Conservation (phyloP, 1,140 invertebrate species). For the Vanessa tameamea region DNA sequence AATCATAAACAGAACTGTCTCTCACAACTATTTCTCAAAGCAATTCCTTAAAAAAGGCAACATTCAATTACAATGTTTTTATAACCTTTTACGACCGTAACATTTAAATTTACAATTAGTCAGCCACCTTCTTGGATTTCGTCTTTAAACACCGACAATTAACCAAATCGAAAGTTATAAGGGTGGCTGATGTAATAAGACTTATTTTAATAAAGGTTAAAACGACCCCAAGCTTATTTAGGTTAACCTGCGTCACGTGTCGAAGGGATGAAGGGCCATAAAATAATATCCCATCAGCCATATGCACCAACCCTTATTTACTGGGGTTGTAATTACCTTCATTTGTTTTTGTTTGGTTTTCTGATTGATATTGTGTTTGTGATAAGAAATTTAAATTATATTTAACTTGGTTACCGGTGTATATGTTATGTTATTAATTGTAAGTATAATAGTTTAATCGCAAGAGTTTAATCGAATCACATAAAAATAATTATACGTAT, state of each 20-base stretch:
- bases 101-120: conserved; percentile 2
- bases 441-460: too few species aligned
- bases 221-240: conserved; percentile 36
- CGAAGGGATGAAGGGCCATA: conserved; percentile 22
- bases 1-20: too few species aligned
- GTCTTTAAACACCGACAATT: conserved; percentile 17
- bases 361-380: conserved; percentile 23
- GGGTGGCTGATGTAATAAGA: conserved; percentile 10
- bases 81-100: background rate
- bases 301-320: conserved; percentile 27
- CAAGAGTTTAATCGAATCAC: too few species aligned
- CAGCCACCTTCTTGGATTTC: conserved; percentile 4
- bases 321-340: conserved; percentile 34
- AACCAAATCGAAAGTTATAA: conserved; percentile 26
- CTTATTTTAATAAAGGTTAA: conserved; percentile 33
- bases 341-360: conserved; percentile 33
- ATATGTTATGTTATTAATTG: background rate
- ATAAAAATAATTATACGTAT: too few species aligned
- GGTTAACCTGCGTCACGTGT: conserved; percentile 35
- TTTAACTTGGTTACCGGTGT: background rate
- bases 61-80: too few species aligned
- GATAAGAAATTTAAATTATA: conserved; percentile 9
- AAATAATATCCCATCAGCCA: conserved; percentile 26
- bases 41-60: too few species aligned
- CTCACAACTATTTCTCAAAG: too few species aligned